Evolutionary conservation across 2,888 invertebrate species (phyloP), one percentile per base, ranked within the genome.

Genomic region (Eretmocerus hayati): DNA sequence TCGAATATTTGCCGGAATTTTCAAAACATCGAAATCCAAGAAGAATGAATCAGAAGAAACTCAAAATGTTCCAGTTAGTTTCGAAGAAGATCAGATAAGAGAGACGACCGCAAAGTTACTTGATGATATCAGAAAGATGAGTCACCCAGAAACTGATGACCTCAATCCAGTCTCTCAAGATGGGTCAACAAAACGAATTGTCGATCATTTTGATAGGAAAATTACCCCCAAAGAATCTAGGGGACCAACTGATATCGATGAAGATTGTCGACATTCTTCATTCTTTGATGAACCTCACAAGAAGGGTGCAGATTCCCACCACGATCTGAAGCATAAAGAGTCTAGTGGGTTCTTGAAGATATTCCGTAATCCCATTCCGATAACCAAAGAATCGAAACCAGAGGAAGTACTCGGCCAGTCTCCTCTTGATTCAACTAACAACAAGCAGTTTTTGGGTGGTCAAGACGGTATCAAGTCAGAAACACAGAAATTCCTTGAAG

Each of bases 1-100:
- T 45, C 59, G 63, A 4, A 61, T 68, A 43, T 65, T 71, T 30
- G 62, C 68, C 0, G 66, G 65, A 1, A 68, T 71, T 18, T 71
- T 71, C 33, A 70, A 69, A 44, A 58, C 60, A 5, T 61, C 69
- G 1, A 70, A 67, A 49, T 46, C 60, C n/a, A 69, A 62, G 53
- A 68, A 60, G 46, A 53, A 56, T 3, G 67, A 63, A 37, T 62
- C 61, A 0, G 67, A 65, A 42, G 67, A 67, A 15, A 67, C 65
- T 2, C 67, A 64, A 31, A 66, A 70, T 1, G 48, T 59, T 2
- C 69, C 70, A 2, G 63, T 66, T 22, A 70, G 70, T 9, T 70
- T 68, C 26, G 66, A 62, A 0, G 70, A 70, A 35, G 69, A 70
- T 5, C 67, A 69, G 18, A 33, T 55, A 1, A 67, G 59, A 53